Conservation (phyloP, 2,888 invertebrate genomes). For the Ectropis crepuscularia region DNA sequence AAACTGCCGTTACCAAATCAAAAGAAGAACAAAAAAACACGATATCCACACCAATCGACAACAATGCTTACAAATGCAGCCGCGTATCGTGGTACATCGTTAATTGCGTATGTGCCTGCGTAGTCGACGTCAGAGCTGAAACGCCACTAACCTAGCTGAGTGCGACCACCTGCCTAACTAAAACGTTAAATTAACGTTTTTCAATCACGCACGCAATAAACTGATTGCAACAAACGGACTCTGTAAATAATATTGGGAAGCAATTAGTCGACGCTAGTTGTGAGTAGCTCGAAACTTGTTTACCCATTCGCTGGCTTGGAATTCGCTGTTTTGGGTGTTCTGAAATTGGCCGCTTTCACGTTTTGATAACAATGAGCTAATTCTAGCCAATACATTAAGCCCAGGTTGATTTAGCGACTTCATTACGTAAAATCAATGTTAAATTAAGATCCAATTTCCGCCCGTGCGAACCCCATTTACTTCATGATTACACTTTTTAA, state of each 20-base stretch:
- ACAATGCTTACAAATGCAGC: constrained; percentile 36
- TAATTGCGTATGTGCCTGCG: constrained; percentile 33
- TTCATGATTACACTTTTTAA: not conserved
- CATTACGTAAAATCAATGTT: no score
- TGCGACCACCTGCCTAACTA: constrained; percentile 50
- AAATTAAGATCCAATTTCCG: no score
- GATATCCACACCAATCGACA: constrained; percentile 45
- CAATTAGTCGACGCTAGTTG: not conserved
- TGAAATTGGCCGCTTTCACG: no score
- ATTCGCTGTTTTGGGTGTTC: no score
- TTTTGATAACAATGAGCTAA: no score
- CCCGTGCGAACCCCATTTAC: not conserved
- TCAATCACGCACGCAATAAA: constrained; percentile 51
- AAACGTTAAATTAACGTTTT: constrained; percentile 45
- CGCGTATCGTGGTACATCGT: constrained; percentile 17
- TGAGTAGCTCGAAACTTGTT: no score
- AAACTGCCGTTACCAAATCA: not conserved
- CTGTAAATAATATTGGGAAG: constrained; percentile 3
- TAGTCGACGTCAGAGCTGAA: constrained; percentile 27
- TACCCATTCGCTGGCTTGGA: no score
- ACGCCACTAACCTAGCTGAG: constrained; percentile 37
- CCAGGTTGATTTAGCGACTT: not conserved
- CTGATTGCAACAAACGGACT: constrained; percentile 21
- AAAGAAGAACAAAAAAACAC: constrained; percentile 35
- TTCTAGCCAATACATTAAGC: no score